Conservation (phyloP, 2,113 vertebrate genomes). For the Corythoichthys intestinalis region DNA sequence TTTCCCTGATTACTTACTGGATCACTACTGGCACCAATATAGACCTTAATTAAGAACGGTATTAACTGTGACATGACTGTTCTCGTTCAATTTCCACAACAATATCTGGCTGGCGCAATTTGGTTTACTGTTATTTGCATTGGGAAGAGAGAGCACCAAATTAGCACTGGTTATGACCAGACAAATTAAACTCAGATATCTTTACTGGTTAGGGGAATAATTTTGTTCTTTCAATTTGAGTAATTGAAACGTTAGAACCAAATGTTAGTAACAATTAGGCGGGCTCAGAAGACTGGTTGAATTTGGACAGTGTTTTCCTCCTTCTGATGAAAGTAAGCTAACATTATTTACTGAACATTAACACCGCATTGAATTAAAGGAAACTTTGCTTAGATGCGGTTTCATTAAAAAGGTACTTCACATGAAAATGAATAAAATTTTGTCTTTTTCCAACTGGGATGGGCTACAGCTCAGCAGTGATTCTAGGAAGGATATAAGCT, state of each 20-base stretch:
- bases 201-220: background rate
- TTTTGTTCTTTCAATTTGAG: background rate
- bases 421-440: too few species aligned
- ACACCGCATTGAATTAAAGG: too few species aligned
- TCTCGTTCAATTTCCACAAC: background rate
- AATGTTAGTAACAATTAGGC: background rate
- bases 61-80: constrained; percentile 3
- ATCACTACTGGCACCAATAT: background rate
- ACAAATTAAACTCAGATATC: background rate
- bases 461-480: too few species aligned
- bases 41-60: constrained; percentile 2
- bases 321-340: background rate
- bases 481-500: too few species aligned
- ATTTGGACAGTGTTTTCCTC: background rate
- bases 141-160: background rate
- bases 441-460: too few species aligned
- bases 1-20: background rate
- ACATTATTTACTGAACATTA: background rate
- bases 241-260: background rate
- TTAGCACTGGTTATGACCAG: background rate
- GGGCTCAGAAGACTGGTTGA: background rate
- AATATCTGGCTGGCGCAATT: background rate
- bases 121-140: background rate
- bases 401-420: too few species aligned
- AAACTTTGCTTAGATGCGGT: too few species aligned